These are phyloP conservation scores for Limnothrissa miodon DNA, from an alignment of 2,113 vertebrate genomes.

Conservation along the genomic window DNA sequence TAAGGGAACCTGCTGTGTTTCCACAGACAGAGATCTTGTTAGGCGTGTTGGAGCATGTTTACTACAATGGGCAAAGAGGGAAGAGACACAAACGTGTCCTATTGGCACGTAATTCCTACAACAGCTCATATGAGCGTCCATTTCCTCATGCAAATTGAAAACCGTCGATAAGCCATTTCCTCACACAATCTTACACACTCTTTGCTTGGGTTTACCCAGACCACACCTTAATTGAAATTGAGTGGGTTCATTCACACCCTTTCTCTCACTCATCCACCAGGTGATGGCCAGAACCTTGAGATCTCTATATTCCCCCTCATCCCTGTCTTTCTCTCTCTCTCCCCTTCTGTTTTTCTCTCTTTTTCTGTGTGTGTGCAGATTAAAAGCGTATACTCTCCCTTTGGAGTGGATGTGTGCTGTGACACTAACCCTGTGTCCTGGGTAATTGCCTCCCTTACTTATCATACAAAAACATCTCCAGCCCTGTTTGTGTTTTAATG, in stretches of 20 bases:
- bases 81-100: neutral
- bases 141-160: constrained; percentile 30
- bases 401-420: constrained; percentile 30
- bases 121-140: neutral
- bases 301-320: neutral
- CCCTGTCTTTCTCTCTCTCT: neutral
- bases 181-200: neutral
- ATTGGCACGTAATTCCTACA: neutral
- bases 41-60: constrained; percentile 1
- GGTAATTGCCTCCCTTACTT: constrained; percentile 39
- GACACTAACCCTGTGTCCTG: constrained; percentile 21
- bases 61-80: neutral
- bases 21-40: neutral
- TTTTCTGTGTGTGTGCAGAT: constrained; percentile 11
- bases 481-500: constrained; percentile 37
- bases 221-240: no score
- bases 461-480: constrained; percentile 30
- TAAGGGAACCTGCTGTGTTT: neutral
- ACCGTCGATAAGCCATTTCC: constrained; percentile 11
- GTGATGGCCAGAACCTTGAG: neutral
- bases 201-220: no score
- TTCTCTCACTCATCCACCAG: neutral
- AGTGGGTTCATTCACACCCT: no score
- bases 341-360: neutral
- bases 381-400: constrained; percentile 41